Conservation (phyloP, 2,888 invertebrate genomes). For the Panopea generosa region DNA sequence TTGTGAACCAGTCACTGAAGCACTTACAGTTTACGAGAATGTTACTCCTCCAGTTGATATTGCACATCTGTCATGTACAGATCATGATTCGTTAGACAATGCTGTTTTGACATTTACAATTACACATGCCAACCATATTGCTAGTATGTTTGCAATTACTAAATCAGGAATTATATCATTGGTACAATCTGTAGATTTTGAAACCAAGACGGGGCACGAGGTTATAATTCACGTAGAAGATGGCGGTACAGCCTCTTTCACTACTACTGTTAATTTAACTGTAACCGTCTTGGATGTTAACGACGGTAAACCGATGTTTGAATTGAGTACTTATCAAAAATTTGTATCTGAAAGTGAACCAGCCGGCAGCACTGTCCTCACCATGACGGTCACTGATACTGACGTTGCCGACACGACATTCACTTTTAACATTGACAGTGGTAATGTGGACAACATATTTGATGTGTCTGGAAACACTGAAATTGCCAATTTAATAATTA, state of each 20-base stretch:
- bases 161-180: slow-evolving; percentile 64
- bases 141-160: slow-evolving; percentile 61
- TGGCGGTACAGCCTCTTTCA: slow-evolving; percentile 46
- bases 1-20: slow-evolving; percentile 64
- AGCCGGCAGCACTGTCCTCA: slow-evolving; percentile 56
- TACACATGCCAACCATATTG: slow-evolving; percentile 58
- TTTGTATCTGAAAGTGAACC: slow-evolving; percentile 68
- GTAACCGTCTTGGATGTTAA: slow-evolving; percentile 68
- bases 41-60: slow-evolving; percentile 85
- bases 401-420: slow-evolving; percentile 67
- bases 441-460: slow-evolving; percentile 48
- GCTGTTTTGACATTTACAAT: slow-evolving; percentile 58
- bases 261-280: slow-evolving; percentile 50
- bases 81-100: slow-evolving; percentile 67
- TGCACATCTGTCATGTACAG: slow-evolving; percentile 90
- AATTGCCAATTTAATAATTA: slow-evolving; percentile 45
- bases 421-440: slow-evolving; percentile 54
- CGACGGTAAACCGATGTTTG: slow-evolving; percentile 70
- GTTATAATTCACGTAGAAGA: slow-evolving; percentile 55
- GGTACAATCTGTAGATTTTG: no score
- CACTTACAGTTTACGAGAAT: slow-evolving; percentile 60
- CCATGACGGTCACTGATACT: slow-evolving; percentile 67
- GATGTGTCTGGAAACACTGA: slow-evolving; percentile 60
- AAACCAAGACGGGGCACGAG: slow-evolving; percentile 58
- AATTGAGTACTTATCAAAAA: slow-evolving; percentile 60